A percentile compares a stretch with the other conserved stretches of the same genome.
phyloP scores from a whole-genome alignment of 2,113 vertebrate species.

The Odontesthes bonariensis region DNA sequence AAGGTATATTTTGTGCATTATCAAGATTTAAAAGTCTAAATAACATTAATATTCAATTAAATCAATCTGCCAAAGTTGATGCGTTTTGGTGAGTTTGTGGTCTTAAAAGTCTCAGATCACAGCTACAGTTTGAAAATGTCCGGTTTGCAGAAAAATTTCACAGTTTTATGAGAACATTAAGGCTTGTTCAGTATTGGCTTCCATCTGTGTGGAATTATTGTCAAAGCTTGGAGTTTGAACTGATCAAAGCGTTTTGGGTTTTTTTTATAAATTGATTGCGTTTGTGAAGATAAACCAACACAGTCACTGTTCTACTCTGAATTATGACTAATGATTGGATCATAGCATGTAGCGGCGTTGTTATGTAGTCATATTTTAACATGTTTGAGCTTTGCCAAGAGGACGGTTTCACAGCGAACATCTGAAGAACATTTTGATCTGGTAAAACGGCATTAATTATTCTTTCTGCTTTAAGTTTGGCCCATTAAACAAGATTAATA shows the following conservation, averaged over 20 bases:
- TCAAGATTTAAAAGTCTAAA: slow-evolving; percentile 20
- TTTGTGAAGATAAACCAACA: background rate
- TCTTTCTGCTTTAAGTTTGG: no score
- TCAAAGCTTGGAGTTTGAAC: background rate
- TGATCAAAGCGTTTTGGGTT: no score
- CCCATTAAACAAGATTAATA: no score
- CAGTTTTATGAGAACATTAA: slow-evolving; percentile 56
- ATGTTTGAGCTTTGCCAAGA: background rate
- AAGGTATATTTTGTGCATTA: slow-evolving; percentile 24
- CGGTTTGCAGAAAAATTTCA: slow-evolving; percentile 31
- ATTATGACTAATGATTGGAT: no score
- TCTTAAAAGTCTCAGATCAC: slow-evolving; percentile 4
- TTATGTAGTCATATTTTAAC: background rate
- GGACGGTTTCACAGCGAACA: no score
- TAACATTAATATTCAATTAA: background rate
- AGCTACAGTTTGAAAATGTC: slow-evolving; percentile 1
- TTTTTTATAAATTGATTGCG: no score
- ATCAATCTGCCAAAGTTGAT: slow-evolving; percentile 49
- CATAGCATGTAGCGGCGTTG: no score
- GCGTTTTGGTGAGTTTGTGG: slow-evolving; percentile 11
- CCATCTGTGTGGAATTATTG: background rate
- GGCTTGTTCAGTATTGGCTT: slow-evolving; percentile 17
- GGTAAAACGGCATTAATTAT: no score
- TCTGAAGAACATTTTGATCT: no score
- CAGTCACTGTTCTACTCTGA: no score